Evolutionary conservation across 1,140 invertebrate genomes (phyloP), one percentile per base, ranked within the genome.

Genomic region (Eubasilissa regina): DNA sequence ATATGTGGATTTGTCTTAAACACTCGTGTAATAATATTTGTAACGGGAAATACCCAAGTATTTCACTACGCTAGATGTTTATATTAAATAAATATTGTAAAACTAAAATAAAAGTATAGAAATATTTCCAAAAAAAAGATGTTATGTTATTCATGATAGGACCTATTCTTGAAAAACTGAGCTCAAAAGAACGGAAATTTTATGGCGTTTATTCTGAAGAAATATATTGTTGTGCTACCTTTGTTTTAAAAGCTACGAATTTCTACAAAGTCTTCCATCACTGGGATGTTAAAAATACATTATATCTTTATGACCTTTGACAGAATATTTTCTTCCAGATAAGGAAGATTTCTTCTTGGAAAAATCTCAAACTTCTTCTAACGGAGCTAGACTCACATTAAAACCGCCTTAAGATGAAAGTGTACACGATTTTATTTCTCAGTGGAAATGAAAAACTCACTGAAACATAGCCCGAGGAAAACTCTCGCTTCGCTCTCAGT

Each of bases 291-390:
- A 68, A 68, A 68, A 68, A 17, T 47, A 45, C 64, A 17, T 68
- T 68, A 47, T n/a, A 25, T 70, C 51, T 70, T 51, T 70, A 70
- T 48, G 66, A 17, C 15, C 17, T 70, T 51, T 48, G 66, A 15
- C 15, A 9, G 66, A 51, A 45, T 70, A 15, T 70, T 70, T 70
- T 70, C 45, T 21, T 70, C 12, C 13, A 70, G 66, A 70, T 70
- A 70, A 44, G n/a, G 10, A 19, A 13, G 6, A 51, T 70, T 25
- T 70, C 66, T 70, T 12, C 44, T 13, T 21, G 11, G 64, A 17
- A 45, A 12, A 13, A 70, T 70, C 45, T 21, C 12, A 25, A 70
- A 70, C 45, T 70, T 70, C 11, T 70, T 21, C 19, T 35, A 48
- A 51, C 45, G 25, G 25, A 35, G 25, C 48, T 70, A 21, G 44